Conservation (phyloP, 2,113 vertebrate species). For the Xyrauchen texanus region DNA sequence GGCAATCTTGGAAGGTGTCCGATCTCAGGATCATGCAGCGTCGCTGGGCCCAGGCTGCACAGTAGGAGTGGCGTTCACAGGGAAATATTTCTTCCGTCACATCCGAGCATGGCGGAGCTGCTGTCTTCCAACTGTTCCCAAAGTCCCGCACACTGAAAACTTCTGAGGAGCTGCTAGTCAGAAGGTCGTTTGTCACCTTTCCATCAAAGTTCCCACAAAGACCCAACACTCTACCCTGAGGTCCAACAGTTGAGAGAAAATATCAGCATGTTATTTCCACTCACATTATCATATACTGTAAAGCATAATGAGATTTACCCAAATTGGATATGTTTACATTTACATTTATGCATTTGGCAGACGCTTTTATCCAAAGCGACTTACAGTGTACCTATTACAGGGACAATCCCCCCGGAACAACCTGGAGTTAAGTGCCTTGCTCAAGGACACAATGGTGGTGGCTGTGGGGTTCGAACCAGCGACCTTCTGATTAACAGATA, state of each 20-base stretch:
- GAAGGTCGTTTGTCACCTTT: conserved; percentile 80
- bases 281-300: not conserved
- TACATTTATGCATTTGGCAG: too few species aligned
- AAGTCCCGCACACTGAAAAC: conserved; percentile 70
- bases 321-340: not conserved
- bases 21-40: conserved; percentile 80
- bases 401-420: too few species aligned
- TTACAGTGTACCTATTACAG: too few species aligned
- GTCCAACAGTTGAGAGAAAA: not conserved
- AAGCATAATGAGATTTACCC: too few species aligned
- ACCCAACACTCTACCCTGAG: conserved; percentile 77
- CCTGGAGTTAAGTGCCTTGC: too few species aligned
- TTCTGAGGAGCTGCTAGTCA: conserved; percentile 64
- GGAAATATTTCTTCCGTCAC: conserved; percentile 75
- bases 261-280: not conserved
- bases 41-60: conserved; percentile 78
- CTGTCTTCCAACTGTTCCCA: conserved; percentile 82
- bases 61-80: conserved; percentile 81
- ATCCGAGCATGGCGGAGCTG: conserved; percentile 74
- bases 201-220: conserved; percentile 87
- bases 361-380: too few species aligned
- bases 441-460: too few species aligned
- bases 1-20: conserved; percentile 77
- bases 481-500: too few species aligned
- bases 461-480: too few species aligned